Evolutionary conservation across 2,888 invertebrate species (phyloP), one percentile per base, ranked within the genome.

Genomic region (Lumbricus terrestris): DNA sequence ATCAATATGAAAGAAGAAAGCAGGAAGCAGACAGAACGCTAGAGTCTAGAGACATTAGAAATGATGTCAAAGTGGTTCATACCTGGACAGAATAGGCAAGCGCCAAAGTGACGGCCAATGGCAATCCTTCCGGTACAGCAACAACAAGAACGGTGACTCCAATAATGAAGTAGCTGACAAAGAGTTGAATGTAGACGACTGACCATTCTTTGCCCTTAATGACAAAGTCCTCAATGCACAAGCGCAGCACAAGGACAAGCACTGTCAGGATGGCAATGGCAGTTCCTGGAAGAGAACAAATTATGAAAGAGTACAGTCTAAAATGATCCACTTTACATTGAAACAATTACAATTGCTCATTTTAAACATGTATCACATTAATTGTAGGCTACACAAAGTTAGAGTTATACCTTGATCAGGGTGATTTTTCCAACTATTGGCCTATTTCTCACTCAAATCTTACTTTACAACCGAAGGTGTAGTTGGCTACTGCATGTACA

Each of bases 41-140:
- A 54, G 4, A 69, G 29, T 3, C 23, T 29, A 54, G 4, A 69
- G 29, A 11, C 6, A 11, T 69, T n/a, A 69, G 69, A 69, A 69
- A 69, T 69, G n/a, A n/a, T n/a, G 29, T 69, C 69, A n/a, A 69
- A n/a, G 69, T 11, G n/a, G 29, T 29, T 93, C 94, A 91, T 94
- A 99, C 98, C 97, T 99, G 99, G 94, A 99, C 99, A 94, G 99
- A 99, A 95, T 99, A 99, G 93, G 99, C 99, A 93, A 99, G 96
- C 15, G 99, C 98, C 91, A 99, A 96, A 37, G 99, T 99, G 93
- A 99, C 99, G 95, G 99, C 99, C 92, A 99, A 96, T 92, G 99
- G 99, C 94, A 99, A 96, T 93, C 99, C 99, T 96, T 99, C 99
- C 89, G 99, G 99, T 92, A 99, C 99, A 92, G 99, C 99, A 91